Evolutionary conservation across 2,113 vertebrate genomes (phyloP), one percentile per base, ranked within the genome.

Genomic region (Pseudorasbora parva): DNA sequence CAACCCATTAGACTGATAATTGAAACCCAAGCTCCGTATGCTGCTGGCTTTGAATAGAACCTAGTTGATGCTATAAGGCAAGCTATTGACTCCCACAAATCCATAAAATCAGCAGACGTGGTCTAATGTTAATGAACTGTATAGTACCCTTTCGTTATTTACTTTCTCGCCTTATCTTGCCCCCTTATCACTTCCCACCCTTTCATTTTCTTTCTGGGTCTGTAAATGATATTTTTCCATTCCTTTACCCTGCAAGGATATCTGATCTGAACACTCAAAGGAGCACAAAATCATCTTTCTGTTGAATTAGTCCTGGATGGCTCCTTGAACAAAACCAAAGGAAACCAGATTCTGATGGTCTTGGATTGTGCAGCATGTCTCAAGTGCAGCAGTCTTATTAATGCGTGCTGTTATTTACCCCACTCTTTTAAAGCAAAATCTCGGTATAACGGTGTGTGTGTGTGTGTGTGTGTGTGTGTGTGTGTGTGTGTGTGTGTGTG

Each of bases 371-470:
- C 30, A 3, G 74, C 74, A 77, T 77, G 74, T 77, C 12, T 77
- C 74, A 59, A 77, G 74, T 59, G 54, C 74, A 23, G 19, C 21
- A 14, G 51, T 23, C 74, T 59, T 77, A 77, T 77, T 77, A 77
- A 77, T 59, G 30, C 21, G 51, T 43, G 54, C 19, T 77, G 30
- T 23, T 77, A 56, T 59, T 77, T 77, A 59, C 51, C 51, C n/a
- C 37, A 73, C 10, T 37, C 81, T 21, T 15, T 23, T 84, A 14
- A 84, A 43, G 15, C 15, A 15, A 57, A 78, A 85, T 77, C 64
- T 71, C 33, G 27, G 33, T 9, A 14, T 78, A 37, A 78, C 21
- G 8, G 21, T 11, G 66, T 41, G 66, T 41, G n/a, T n/a, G 64
- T 66, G 62, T 6, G 59, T 56, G 51, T 56, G 21, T 11, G 66